These are phyloP conservation scores for Agonopterix heracliana DNA, from an alignment of 2,888 invertebrate species.

Conservation along the genomic window DNA sequence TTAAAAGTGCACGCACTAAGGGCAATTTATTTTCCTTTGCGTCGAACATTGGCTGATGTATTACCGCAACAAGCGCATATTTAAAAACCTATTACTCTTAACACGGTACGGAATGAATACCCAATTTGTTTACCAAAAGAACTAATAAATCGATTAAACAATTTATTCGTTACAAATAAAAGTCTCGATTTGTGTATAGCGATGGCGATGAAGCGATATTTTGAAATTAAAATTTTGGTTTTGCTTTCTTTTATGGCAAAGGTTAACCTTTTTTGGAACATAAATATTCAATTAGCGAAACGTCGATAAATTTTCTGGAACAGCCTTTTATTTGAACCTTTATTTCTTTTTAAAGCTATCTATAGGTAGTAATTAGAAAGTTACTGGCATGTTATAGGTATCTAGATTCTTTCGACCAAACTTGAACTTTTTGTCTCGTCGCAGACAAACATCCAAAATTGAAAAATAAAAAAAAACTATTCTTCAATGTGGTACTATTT, in stretches of 20 bases:
- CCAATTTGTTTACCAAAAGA: slow-evolving; percentile 47
- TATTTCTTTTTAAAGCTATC: no score
- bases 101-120: slow-evolving; percentile 37
- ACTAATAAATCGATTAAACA: slow-evolving; percentile 27
- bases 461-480: no score
- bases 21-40: slow-evolving; percentile 28
- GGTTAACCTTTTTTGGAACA: not conserved
- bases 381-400: no score
- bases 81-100: slow-evolving; percentile 64
- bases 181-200: slow-evolving; percentile 31
- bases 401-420: no score
- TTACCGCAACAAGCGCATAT: slow-evolving; percentile 33
- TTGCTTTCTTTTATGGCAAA: slow-evolving; percentile 14
- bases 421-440: no score
- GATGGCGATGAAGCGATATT: slow-evolving; percentile 39
- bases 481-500: no score
- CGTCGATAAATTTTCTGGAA: no score
- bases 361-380: no score
- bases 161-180: slow-evolving; percentile 49
- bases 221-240: slow-evolving; percentile 28
- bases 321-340: no score
- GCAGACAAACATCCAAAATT: no score
- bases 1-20: slow-evolving; percentile 12
- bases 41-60: slow-evolving; percentile 40
- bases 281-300: no score